phyloP scores from a whole-genome alignment of 2,113 vertebrate species.

The Melanostigma gelatinosum region DNA sequence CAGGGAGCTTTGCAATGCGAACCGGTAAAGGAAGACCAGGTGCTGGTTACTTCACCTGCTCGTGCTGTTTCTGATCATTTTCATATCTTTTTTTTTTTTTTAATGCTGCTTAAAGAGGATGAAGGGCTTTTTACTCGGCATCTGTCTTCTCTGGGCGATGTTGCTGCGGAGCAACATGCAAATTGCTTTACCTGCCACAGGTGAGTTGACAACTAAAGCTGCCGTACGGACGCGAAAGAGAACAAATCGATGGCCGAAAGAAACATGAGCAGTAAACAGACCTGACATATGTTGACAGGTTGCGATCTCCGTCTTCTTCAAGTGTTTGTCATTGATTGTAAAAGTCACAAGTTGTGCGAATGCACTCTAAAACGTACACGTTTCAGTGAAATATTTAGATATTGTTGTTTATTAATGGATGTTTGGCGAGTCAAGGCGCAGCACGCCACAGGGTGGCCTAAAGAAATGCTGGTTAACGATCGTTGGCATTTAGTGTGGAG shows the following conservation, averaged over 20 bases:
- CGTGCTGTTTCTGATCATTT: not conserved
- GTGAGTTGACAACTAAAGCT: conserved; percentile 49
- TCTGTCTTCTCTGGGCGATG: conserved; percentile 48
- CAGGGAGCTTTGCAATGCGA: conserved; percentile 11
- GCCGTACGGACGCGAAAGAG: not conserved
- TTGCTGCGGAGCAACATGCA: conserved; percentile 35
- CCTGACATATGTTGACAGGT: not conserved
- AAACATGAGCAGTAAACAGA: not conserved
- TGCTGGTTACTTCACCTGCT: not conserved
- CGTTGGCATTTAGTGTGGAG: not conserved
- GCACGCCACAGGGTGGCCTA: not conserved
- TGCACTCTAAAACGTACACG: not conserved
- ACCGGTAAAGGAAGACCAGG: not conserved
- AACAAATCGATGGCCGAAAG: not conserved
- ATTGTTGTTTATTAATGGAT: not conserved
- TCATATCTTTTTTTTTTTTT: not conserved
- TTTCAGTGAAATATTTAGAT: not conserved
- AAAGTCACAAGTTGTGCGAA: not conserved
- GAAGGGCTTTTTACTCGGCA: conserved; percentile 29
- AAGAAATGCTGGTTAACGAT: not conserved
- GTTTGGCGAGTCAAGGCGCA: not conserved
- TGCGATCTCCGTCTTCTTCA: not conserved
- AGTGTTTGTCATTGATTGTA: not conserved
- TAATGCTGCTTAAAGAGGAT: conserved; percentile 26
- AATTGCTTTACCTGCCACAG: conserved; percentile 62